phyloP scores from a whole-genome alignment of 2,797 vertebrate species.

The Chromis chromis region DNA sequence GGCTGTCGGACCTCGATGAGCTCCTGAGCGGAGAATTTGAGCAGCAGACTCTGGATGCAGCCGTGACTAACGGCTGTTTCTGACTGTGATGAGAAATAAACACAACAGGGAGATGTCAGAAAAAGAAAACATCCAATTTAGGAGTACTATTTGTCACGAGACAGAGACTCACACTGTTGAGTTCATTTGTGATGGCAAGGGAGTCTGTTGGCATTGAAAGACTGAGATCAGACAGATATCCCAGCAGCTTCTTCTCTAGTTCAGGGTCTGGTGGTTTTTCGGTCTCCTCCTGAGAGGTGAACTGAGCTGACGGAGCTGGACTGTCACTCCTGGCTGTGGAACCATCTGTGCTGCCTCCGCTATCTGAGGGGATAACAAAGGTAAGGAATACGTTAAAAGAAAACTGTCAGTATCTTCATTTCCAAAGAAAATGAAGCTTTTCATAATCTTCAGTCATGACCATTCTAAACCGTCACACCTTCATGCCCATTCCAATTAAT shows the following conservation, averaged over 20 bases:
- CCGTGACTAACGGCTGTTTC: conserved; percentile 85
- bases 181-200: conserved; percentile 88
- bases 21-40: conserved; percentile 95
- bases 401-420: neutral
- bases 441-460: too few relatives aligned
- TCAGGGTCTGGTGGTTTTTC: conserved; percentile 91
- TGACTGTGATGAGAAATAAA: conserved; percentile 74
- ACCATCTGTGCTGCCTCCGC: conserved; percentile 81
- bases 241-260: conserved; percentile 90
- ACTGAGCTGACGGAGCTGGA: conserved; percentile 83
- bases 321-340: conserved; percentile 89
- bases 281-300: conserved; percentile 75
- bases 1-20: conserved; percentile 91
- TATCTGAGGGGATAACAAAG: conserved; percentile 74
- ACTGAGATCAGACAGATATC: conserved; percentile 91
- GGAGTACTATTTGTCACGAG: neutral
- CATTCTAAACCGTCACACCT: too few relatives aligned
- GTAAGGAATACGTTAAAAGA: neutral
- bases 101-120: neutral
- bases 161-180: conserved; percentile 86
- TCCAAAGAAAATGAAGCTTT: too few relatives aligned
- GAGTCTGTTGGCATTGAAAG: conserved; percentile 91
- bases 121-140: neutral
- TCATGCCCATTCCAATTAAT: too few relatives aligned
- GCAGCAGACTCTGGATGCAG: conserved; percentile 91